A percentile compares a stretch with the other conserved stretches of the same genome.
phyloP scores from a whole-genome alignment of 2,113 vertebrate species.

The Peromyscus californicus region DNA sequence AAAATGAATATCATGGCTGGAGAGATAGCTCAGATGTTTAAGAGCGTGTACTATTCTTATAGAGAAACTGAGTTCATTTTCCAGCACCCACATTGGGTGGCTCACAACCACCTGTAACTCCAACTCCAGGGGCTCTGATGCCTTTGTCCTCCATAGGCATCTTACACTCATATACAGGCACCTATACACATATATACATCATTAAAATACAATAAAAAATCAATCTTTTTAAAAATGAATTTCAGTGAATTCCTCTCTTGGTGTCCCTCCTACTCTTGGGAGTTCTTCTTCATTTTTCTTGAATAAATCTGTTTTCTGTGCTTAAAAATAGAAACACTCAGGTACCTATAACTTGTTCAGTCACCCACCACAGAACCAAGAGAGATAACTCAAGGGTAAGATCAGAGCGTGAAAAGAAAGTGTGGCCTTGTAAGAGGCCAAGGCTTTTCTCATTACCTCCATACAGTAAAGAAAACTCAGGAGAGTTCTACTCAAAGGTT shows the following conservation, averaged over 20 bases:
- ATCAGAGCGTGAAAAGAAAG: not conserved
- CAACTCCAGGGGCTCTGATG: not conserved
- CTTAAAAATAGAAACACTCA: not conserved
- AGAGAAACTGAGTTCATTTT: not conserved
- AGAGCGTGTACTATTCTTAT: not conserved
- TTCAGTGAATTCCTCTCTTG: too few species aligned
- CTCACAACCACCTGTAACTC: not conserved
- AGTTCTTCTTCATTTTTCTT: not conserved
- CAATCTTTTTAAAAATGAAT: not conserved
- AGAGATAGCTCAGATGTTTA: not conserved
- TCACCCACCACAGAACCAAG: not conserved
- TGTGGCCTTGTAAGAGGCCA: not conserved
- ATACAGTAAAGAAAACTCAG: not conserved
- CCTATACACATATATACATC: not conserved
- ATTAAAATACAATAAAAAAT: not conserved
- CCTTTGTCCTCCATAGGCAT: not conserved
- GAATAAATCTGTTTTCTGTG: not conserved
- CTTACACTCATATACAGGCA: not conserved
- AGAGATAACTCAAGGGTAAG: not conserved
- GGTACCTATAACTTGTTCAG: not conserved
- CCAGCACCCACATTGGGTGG: not conserved
- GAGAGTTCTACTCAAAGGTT: not conserved
- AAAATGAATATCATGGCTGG: not conserved
- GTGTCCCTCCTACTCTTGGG: not conserved
- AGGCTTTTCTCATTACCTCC: not conserved